A percentile compares a stretch with the other conserved stretches of the same genome.
phyloP scores from a whole-genome alignment of 2,888 invertebrate species.

The Automeris io region DNA sequence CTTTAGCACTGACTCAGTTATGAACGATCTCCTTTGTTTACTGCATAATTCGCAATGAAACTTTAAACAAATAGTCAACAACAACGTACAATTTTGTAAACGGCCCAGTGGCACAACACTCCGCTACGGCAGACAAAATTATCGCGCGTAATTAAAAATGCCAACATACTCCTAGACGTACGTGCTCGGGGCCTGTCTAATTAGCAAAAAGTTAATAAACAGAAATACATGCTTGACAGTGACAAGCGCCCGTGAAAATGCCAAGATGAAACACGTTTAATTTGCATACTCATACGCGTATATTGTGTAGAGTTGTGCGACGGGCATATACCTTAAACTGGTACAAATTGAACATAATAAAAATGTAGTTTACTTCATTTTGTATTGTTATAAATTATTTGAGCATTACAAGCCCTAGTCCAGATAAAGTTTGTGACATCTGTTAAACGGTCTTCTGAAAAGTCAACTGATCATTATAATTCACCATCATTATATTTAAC shows the following conservation, averaged over 20 bases:
- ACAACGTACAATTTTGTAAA: conserved; percentile 35
- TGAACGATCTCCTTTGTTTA: too few species aligned
- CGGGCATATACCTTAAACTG: conserved; percentile 15
- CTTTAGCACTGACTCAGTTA: too few species aligned
- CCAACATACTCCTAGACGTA: conserved; percentile 68
- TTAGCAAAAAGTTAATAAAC: conserved; percentile 77
- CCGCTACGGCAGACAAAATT: conserved; percentile 44
- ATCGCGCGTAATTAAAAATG: conserved; percentile 73
- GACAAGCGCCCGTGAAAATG: conserved; percentile 71
- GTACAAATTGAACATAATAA: not conserved
- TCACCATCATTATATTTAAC: too few species aligned
- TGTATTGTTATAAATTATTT: not conserved
- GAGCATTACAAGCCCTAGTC: too few species aligned
- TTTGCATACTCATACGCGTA: conserved; percentile 53
- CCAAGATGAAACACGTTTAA: conserved; percentile 75
- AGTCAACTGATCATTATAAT: too few species aligned
- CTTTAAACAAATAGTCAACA: conserved; percentile 43
- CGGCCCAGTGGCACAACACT: conserved; percentile 30
- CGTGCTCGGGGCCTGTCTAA: conserved; percentile 64
- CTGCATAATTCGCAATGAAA: too few species aligned
- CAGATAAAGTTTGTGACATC: too few species aligned
- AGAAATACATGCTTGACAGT: conserved; percentile 68
- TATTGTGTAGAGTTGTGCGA: conserved; percentile 34
- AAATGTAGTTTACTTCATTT: not conserved
- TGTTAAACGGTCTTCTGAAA: too few species aligned